Conservation (phyloP, 2,113 vertebrate species). For the Polypterus senegalus region DNA sequence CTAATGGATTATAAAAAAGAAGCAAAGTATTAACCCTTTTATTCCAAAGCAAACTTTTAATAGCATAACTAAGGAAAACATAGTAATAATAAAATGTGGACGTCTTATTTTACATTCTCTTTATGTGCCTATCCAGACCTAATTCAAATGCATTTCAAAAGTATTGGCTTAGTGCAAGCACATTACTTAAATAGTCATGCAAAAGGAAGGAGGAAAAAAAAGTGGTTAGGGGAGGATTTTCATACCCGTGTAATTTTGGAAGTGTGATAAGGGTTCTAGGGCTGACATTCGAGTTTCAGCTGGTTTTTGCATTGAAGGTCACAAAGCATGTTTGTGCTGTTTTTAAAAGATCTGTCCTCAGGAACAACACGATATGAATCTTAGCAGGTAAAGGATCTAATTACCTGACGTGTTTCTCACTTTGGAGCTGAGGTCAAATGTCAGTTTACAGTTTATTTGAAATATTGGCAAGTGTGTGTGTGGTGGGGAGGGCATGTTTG, state of each 20-base stretch:
- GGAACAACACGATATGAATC: constrained; percentile 6
- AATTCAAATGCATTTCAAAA: constrained; percentile 20
- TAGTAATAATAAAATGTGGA: constrained; percentile 6
- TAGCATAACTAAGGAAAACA: constrained; percentile 31
- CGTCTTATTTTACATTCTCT: constrained; percentile 30
- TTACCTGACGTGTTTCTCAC: constrained; percentile 1
- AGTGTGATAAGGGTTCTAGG: constrained; percentile 20
- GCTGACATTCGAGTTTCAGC: constrained; percentile 15
- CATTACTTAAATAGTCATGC: constrained; percentile 21
- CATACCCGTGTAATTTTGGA: constrained; percentile 23
- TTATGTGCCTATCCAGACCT: constrained; percentile 25
- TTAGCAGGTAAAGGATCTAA: constrained; percentile 1
- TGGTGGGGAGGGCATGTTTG: too few species aligned
- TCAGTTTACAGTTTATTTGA: constrained; percentile 1
- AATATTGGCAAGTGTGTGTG: background rate
- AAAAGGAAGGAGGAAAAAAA: constrained; percentile 8
- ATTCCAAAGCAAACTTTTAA: constrained; percentile 12
- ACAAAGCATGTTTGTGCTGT: constrained; percentile 1
- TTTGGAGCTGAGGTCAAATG: background rate
- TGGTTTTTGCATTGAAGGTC: constrained; percentile 24
- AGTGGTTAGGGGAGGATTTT: constrained; percentile 2
- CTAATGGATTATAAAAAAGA: constrained; percentile 21
- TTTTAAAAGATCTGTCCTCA: constrained; percentile 27
- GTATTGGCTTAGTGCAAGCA: constrained; percentile 24
- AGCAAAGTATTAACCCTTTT: constrained; percentile 12